Base-by-base conservation (phyloP, 2,888 invertebrate species). In the Scrobipalpa atriplicella region DNA sequence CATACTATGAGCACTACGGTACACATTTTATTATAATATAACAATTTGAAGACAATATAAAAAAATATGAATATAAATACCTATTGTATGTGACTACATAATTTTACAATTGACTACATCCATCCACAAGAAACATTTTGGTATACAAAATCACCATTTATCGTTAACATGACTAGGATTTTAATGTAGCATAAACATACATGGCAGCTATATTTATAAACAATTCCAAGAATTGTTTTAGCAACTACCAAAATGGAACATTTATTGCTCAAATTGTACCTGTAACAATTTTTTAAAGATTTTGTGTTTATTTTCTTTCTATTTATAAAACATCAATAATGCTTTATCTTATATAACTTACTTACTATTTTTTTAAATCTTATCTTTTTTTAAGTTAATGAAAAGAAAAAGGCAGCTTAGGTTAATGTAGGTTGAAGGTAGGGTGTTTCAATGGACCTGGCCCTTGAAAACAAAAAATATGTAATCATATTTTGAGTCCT, bases 71-170 rank as follows among this genome's bases (percentile, higher is more conserved):
- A 52, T 52, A 19, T 52, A 19, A 52, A 9, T 21, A 52, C 19
- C 6, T 21, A 52, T 52, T 1, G 19, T 3, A 19, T 10, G 19
- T 19, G 18, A 52, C 52, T 10, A 51, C 18, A 21, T 19, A 10
- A 19, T 19, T 56, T 66, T 64, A 38, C 38, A 64, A 67, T 58
- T 63, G 61, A 66, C 66, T 66, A 66, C 62, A 69, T 62, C 64
- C 62, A 36, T 41, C 58, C 54, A 67, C 36, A 43, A 52, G 58
- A 62, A 21, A 68, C 43, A 66, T 68, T 56, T 67, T 65, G 65
- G 66, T 65, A 65, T 39, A 63, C 56, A 56, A 21, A 54, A 65
- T 64, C 64, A 64, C 64, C 3, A 51, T 60, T 60, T 39, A 36
- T 16, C 36, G n/a, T 21, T 39, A 60, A 60, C n/a, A 60, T 60